Percentiles rank a stretch among this genome's conserved stretches.
Conservation (phyloP, 2,113 vertebrate genomes). For the Delphinapterus leucas region DNA sequence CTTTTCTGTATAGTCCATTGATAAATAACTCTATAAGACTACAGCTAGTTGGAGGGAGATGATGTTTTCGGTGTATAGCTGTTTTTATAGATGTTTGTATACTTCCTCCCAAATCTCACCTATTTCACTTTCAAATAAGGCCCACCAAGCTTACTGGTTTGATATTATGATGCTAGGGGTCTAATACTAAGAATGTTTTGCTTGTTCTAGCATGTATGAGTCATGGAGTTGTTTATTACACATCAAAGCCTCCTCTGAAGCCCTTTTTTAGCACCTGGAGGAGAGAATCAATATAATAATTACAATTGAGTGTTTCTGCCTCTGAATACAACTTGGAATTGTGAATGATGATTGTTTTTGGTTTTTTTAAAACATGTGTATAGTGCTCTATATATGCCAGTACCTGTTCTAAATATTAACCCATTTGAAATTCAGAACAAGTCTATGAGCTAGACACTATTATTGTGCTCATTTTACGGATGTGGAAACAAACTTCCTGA, state of each 20-base stretch:
- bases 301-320: neutral
- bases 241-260: neutral
- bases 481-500: neutral
- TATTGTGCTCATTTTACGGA: neutral
- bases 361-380: neutral
- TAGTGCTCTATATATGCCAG: neutral
- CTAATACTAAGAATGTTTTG: neutral
- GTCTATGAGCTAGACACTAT: neutral
- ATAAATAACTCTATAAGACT: neutral
- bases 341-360: neutral
- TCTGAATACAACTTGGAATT: neutral
- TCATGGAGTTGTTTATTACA: neutral
- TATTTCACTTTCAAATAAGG: neutral
- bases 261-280: neutral
- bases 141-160: neutral
- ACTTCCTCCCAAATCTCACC: neutral
- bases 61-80: neutral
- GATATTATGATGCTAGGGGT: neutral
- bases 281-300: neutral
- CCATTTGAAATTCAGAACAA: neutral
- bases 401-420: neutral
- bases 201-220: neutral
- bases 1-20: neutral
- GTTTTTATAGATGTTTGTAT: neutral
- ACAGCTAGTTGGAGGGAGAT: neutral